Evolutionary conservation across 2,797 vertebrate genomes (phyloP).

Genomic region (Xenentodon cancila): DNA sequence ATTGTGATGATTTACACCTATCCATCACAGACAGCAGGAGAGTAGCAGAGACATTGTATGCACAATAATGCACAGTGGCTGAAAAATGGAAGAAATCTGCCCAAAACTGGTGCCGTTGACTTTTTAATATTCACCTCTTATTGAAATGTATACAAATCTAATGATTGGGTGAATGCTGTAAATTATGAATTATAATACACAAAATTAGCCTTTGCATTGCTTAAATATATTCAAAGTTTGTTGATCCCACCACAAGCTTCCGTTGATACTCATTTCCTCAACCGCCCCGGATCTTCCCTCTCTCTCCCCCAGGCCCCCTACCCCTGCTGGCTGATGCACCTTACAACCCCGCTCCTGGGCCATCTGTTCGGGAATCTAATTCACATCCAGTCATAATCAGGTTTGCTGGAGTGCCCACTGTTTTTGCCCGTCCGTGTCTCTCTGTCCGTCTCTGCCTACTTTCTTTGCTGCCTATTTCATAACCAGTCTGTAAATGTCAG

Average conservation of each 20-base stretch:
- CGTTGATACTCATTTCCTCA: slow-evolving; percentile 73
- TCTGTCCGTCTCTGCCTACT: slow-evolving; percentile 33
- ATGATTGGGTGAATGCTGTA: not conserved
- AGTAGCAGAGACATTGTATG: slow-evolving; percentile 46
- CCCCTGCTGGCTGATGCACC: slow-evolving; percentile 89
- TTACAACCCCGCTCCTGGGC: slow-evolving; percentile 92
- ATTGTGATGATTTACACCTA: slow-evolving; percentile 98
- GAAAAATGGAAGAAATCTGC: slow-evolving; percentile 40
- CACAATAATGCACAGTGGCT: slow-evolving; percentile 63
- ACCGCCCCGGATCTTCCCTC: slow-evolving; percentile 39
- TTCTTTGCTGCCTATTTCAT: slow-evolving; percentile 36
- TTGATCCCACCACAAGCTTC: slow-evolving; percentile 76
- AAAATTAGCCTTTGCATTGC: not conserved
- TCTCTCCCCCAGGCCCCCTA: slow-evolving; percentile 19
- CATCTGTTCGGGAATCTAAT: slow-evolving; percentile 99
- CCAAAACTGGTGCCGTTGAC: slow-evolving; percentile 14
- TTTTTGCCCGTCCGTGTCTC: slow-evolving; percentile 49
- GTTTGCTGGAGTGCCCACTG: slow-evolving; percentile 96
- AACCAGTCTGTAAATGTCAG: slow-evolving; percentile 22
- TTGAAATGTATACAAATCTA: not conserved
- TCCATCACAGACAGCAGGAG: slow-evolving; percentile 85
- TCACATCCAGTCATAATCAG: slow-evolving; percentile 97
- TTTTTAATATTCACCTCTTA: slow-evolving; percentile 13
- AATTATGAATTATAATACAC: not conserved
- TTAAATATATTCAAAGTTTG: slow-evolving; percentile 6